Evolutionary conservation across 2,113 vertebrate species (phyloP), one percentile per base, ranked within the genome.

Genomic region (Bufo gargarizans): DNA sequence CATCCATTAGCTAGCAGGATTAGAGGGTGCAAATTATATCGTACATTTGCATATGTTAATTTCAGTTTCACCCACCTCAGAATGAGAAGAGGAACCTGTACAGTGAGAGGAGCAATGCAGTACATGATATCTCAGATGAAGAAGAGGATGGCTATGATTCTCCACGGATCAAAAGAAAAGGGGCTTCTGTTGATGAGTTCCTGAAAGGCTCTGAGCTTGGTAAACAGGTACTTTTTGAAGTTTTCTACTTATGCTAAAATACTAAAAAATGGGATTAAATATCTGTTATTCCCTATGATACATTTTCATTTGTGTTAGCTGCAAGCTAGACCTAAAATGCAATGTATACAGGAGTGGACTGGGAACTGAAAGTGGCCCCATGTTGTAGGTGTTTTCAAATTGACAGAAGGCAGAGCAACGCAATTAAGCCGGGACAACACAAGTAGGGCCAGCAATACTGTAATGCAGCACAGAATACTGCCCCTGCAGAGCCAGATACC

Each of bases 171-270:
- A 95, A 94, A 90, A 92, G 98, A 55, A 96, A 96, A 90, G 97
- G 97, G 3, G 94, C 96, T 1, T 99, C 98, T 0, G 98, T 99
- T 14, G 98, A 99, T 4, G 98, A 99, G 72, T 99, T 99, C 91
- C 96, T 99, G 81, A 95, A 96, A 78, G 98, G 97, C 4, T 99
- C 98, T 0, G 98, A 99, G 77, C 94, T 98, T 3, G 97, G 98
- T n/a, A 96, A 97, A 92, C 97, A 96, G 91, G 98, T 99, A 92
- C 92, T 92, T 81, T 49, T 2, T 10, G 33, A 72, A 45, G 4
- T 14, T 69, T 14, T 59, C 12, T 59, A 13, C 6, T 4, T 3
- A 11, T 11, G 3, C 17, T 19, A 58, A 58, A 58, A 13, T 58
- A 3, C 9, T 10, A 2, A 58, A 2, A 58, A 58, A 58, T 55